Base-by-base conservation (phyloP, 1,140 invertebrate species). In the Drosophila pectinifera region DNA sequence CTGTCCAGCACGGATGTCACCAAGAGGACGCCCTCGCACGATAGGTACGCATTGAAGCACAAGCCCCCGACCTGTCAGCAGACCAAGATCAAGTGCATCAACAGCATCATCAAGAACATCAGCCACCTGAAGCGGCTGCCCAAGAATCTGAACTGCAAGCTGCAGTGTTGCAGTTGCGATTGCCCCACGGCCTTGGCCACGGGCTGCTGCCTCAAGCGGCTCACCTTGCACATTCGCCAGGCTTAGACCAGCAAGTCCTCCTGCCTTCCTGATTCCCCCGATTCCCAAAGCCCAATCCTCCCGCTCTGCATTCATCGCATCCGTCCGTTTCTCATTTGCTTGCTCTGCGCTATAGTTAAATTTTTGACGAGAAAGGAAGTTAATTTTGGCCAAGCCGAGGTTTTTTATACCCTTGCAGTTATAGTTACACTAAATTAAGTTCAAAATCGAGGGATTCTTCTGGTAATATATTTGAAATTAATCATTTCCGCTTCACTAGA, bases 1-100 rank as follows among this genome's bases (percentile, higher is more conserved):
- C 83, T 94, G 16, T 92, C 93, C 57, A 93, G 92, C 22, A 95
- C 94, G 16, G 95, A 95, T 74, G 93, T 95, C 26, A 95, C 95
- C 16, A 93, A 93, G 61, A 80, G 91, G 74, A 92, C 83, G 26
- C 80, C 88, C 48, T 91, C 88, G 62, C 79, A 92, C 72, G 91
- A 92, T 92, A 92, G 91, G 91, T 92, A 92, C 90, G 91, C 91
- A 82, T 74, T 69, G 70, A 91, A 91, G 73, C 85, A 88, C 84
- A 83, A 74, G 78, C 53, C 69, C 43, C 80, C 70, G 68, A 61
- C 61, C 68, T 88, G 68, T 57, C 68, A 73, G 49, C 61, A 55
- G 73, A 64, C 64, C 74, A 79, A 67, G 53, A 82, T 69, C 79
- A 80, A 86, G 72, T 79, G 62, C 67, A 91, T 78, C 84, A 89